phyloP scores from a whole-genome alignment of 1,140 invertebrate species.

The Tyrophagus putrescentiae region DNA sequence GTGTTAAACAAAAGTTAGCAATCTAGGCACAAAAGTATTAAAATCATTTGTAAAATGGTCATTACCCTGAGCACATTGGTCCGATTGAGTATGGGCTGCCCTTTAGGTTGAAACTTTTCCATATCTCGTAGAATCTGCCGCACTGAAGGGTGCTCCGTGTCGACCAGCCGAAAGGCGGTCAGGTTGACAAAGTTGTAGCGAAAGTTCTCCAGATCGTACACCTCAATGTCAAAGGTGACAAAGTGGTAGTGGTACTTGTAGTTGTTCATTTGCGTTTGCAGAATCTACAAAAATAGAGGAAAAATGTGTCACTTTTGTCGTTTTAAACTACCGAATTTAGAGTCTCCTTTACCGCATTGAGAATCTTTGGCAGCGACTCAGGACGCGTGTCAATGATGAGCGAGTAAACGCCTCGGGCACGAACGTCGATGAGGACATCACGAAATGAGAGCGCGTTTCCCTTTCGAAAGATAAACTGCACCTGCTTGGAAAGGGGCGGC shows the following conservation, averaged over 20 bases:
- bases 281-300: conserved; percentile 45
- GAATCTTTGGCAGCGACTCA: conserved; percentile 53
- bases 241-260: conserved; percentile 84
- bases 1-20: not conserved
- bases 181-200: conserved; percentile 87
- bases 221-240: conserved; percentile 76
- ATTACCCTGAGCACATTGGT: conserved; percentile 53
- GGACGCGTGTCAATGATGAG: conserved; percentile 69
- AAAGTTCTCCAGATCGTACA: conserved; percentile 80
- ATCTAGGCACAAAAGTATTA: not conserved
- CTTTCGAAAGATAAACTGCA: conserved; percentile 67
- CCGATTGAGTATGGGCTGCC: conserved; percentile 57
- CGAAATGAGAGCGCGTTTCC: conserved; percentile 55
- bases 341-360: conserved; percentile 54
- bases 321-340: not conserved
- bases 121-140: conserved; percentile 61
- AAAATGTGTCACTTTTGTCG: not conserved
- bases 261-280: conserved; percentile 87
- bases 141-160: conserved; percentile 57
- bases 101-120: conserved; percentile 64
- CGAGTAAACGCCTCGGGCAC: conserved; percentile 65
- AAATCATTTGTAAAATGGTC: not conserved
- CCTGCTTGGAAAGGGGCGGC: conserved; percentile 39
- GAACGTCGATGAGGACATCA: conserved; percentile 57
- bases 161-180: conserved; percentile 72